Evolutionary conservation across 2,797 vertebrate genomes (phyloP).

Genomic region (Brachyrhaphis roseni): DNA sequence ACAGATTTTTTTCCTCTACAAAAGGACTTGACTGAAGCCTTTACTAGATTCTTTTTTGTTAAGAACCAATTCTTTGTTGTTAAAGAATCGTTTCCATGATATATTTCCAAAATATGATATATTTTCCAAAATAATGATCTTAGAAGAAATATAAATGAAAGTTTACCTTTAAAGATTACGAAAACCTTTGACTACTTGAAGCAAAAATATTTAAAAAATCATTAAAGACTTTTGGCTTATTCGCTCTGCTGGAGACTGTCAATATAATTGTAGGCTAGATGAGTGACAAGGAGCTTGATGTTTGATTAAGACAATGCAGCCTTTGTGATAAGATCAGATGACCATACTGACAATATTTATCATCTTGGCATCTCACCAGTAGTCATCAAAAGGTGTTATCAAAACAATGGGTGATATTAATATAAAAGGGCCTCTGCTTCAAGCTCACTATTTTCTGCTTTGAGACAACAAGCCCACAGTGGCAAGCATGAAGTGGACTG

Average conservation of each 20-base stretch:
- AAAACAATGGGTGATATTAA: conserved; percentile 30
- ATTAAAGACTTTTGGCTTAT: not conserved
- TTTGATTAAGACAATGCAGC: not conserved
- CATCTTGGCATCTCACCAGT: conserved; percentile 28
- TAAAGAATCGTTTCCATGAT: too few relatives aligned
- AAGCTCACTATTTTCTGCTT: conserved; percentile 30
- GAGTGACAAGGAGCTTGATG: not conserved
- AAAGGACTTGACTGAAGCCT: not conserved
- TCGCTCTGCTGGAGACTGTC: not conserved
- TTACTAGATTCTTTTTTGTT: too few relatives aligned
- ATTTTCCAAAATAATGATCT: not conserved
- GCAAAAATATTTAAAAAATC: not conserved
- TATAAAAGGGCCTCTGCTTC: conserved; percentile 66
- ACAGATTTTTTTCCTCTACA: not conserved
- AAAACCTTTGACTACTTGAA: not conserved
- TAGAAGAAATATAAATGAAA: not conserved
- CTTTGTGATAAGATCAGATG: conserved; percentile 16
- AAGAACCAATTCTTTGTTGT: too few relatives aligned
- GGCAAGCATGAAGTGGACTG: conserved; percentile 66
- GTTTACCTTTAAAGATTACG: not conserved
- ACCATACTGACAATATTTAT: conserved; percentile 49
- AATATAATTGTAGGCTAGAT: not conserved
- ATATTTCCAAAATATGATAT: too few relatives aligned
- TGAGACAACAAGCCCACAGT: conserved; percentile 29
- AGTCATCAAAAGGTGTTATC: conserved; percentile 34